These are phyloP conservation scores for Heliconius sara DNA, from an alignment of 2,888 invertebrate genomes.

Conservation along the genomic window DNA sequence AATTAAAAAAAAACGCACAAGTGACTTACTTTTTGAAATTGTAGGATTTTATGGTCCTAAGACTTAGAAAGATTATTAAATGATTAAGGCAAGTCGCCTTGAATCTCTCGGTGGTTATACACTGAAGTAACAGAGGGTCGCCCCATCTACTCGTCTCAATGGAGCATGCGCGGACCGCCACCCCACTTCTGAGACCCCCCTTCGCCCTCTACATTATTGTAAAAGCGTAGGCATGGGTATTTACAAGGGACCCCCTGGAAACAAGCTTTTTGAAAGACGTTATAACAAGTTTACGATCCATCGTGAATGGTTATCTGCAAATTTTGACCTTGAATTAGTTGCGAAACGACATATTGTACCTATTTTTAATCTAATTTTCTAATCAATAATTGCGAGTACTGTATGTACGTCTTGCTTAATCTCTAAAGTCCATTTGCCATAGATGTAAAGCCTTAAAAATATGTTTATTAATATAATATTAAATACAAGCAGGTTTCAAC, in stretches of 20 bases:
- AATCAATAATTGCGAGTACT: not conserved
- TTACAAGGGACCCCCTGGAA: conserved; percentile 57
- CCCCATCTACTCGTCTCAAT: conserved; percentile 63
- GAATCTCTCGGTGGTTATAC: conserved; percentile 70
- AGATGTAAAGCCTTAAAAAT: not conserved
- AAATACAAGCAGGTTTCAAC: not conserved
- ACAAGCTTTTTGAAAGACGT: conserved; percentile 48
- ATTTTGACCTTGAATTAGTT: conserved; percentile 38
- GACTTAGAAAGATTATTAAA: conserved; percentile 50
- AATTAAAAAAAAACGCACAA: not conserved
- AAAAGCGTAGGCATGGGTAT: conserved; percentile 53
- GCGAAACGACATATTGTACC: not conserved
- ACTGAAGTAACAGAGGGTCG: conserved; percentile 73
- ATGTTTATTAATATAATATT: not conserved
- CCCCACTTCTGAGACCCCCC: conserved; percentile 69
- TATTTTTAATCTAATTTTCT: not conserved
- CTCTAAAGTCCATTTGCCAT: not conserved
- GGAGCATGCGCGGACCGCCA: conserved; percentile 75
- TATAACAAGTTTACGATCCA: conserved; percentile 46
- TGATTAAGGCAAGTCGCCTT: conserved; percentile 49
- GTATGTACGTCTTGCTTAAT: not conserved
- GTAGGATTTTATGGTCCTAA: conserved; percentile 77
- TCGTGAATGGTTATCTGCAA: conserved; percentile 28
- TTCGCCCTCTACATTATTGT: conserved; percentile 56
- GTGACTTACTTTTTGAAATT: conserved; percentile 73